A percentile compares a stretch with the other conserved stretches of the same genome.
These are phyloP conservation scores for Catocala fraxini DNA, from an alignment of 2,888 invertebrate species.

Conservation along the genomic window DNA sequence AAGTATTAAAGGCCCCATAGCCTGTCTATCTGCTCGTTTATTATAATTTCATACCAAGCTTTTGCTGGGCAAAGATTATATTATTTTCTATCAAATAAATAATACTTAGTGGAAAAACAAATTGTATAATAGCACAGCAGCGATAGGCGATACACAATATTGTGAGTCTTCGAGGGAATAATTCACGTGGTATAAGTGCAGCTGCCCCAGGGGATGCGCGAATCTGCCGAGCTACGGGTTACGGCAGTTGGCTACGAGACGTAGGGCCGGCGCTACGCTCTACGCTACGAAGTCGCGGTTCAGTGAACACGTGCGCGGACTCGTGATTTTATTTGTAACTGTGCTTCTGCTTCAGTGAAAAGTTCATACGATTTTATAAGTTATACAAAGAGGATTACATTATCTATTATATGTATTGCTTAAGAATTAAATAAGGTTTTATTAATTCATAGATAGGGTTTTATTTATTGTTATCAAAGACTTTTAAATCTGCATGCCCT, in stretches of 20 bases:
- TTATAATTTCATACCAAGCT: too few relatives aligned
- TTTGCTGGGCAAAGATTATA: too few relatives aligned
- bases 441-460: too few relatives aligned
- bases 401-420: too few relatives aligned
- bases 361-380: conserved; percentile 12
- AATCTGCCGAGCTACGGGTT: conserved; percentile 61
- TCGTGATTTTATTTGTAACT: conserved; percentile 40
- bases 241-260: conserved; percentile 80
- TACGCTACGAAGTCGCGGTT: conserved; percentile 63
- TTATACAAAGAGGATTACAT: too few relatives aligned
- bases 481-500: too few relatives aligned
- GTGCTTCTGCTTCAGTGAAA: conserved; percentile 37
- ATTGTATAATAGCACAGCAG: conserved; percentile 35
- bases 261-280: conserved; percentile 71
- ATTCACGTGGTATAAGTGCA: conserved; percentile 54
- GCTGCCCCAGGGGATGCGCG: conserved; percentile 67
- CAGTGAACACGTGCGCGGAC: conserved; percentile 60
- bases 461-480: too few relatives aligned
- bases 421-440: too few relatives aligned
- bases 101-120: too few relatives aligned
- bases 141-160: conserved; percentile 45
- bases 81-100: too few relatives aligned
- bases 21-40: too few relatives aligned
- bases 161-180: conserved; percentile 37
- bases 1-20: too few relatives aligned